Evolutionary conservation across 1,140 invertebrate genomes (phyloP).

Genomic region (Aphaenogaster rudis): DNA sequence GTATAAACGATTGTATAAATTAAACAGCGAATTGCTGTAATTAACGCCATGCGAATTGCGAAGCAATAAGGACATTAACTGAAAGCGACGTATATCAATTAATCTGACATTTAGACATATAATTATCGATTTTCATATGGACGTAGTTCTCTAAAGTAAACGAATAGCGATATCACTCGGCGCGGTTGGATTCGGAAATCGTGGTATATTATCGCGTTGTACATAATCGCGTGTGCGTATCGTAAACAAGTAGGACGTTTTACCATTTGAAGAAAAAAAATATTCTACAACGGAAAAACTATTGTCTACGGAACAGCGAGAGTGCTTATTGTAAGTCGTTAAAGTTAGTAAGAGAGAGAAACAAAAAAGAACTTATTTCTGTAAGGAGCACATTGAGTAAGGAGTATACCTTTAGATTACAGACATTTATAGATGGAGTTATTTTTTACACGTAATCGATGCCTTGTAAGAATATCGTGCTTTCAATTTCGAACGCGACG

Average conservation of each 20-base stretch:
- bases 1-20: slow-evolving; percentile 40
- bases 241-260: slow-evolving; percentile 20
- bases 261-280: slow-evolving; percentile 14
- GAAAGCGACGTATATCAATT: slow-evolving; percentile 21
- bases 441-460: slow-evolving; percentile 75
- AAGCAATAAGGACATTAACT: slow-evolving; percentile 22
- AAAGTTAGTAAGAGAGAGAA: slow-evolving; percentile 5
- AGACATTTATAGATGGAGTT: slow-evolving; percentile 53
- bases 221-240: slow-evolving; percentile 22
- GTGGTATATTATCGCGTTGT: slow-evolving; percentile 11
- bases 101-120: background rate
- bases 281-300: background rate
- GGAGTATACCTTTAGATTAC: slow-evolving; percentile 37
- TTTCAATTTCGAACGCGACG: slow-evolving; percentile 22
- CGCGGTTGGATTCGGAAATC: background rate
- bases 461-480: slow-evolving; percentile 68
- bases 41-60: background rate
- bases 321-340: background rate
- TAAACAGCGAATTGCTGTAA: background rate
- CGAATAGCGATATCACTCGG: slow-evolving; percentile 11
- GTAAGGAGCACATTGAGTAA: slow-evolving; percentile 56
- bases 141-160: slow-evolving; percentile 24
- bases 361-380: slow-evolving; percentile 4
- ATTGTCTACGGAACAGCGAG: background rate
- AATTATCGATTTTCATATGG: slow-evolving; percentile 41